A percentile compares a stretch with the other conserved stretches of the same genome.
phyloP scores from a whole-genome alignment of 1,140 invertebrate species.

The Trichomalopsis sarcophagae region DNA sequence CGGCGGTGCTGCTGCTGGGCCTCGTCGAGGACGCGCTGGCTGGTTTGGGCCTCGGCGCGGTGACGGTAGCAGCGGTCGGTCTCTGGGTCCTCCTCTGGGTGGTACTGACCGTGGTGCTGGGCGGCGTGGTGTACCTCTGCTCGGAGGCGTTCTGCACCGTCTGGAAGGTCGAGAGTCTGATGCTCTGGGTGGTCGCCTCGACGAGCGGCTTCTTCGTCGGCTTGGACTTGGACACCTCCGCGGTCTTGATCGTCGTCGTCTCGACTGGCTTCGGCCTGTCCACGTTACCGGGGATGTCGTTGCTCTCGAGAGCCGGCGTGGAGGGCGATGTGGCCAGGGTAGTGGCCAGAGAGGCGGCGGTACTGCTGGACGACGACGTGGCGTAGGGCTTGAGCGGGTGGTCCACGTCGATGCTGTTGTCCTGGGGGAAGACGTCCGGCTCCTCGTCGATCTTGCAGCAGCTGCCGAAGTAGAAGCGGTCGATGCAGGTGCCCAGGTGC shows the following conservation, averaged over 20 bases:
- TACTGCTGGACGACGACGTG: conserved; percentile 58
- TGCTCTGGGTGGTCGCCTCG: conserved; percentile 63
- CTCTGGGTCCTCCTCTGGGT: conserved; percentile 20
- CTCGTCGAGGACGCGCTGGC: background rate
- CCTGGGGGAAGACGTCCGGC: conserved; percentile 72
- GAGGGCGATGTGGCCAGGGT: conserved; percentile 27
- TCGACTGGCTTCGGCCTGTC: conserved; percentile 56
- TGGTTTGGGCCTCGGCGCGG: background rate
- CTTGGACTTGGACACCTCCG: conserved; percentile 3
- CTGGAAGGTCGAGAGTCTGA: conserved; percentile 69
- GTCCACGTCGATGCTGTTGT: conserved; percentile 71
- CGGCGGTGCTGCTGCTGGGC: background rate
- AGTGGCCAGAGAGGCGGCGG: conserved; percentile 53
- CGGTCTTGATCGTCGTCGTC: background rate
- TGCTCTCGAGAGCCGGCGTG: conserved; percentile 65
- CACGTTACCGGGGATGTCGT: conserved; percentile 70
- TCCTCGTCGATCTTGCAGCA: conserved; percentile 84
- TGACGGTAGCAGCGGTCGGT: background rate
- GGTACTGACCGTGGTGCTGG: background rate
- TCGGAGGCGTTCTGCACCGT: conserved; percentile 62
- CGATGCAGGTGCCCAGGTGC: conserved; percentile 92
- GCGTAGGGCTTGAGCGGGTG: conserved; percentile 61
- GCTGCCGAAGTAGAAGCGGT: conserved; percentile 93
- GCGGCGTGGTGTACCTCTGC: conserved; percentile 33
- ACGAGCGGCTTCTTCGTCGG: conserved; percentile 59